Conservation (phyloP, 2,113 vertebrate genomes). For the Candoia aspera region DNA sequence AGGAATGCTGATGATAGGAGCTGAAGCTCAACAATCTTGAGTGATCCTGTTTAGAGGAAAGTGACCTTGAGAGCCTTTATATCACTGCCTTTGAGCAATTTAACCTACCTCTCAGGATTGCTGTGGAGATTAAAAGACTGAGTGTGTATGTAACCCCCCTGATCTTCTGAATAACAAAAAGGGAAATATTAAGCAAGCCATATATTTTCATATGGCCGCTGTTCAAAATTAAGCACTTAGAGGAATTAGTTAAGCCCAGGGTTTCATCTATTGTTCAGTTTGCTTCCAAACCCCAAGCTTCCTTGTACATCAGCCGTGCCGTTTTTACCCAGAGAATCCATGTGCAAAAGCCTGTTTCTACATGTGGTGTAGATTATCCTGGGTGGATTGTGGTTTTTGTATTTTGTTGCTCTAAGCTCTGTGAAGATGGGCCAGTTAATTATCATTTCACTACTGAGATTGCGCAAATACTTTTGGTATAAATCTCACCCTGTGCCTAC, state of each 20-base stretch:
- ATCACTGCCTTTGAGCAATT: background rate
- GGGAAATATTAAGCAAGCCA: background rate
- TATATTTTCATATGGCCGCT: background rate
- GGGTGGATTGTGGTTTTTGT: background rate
- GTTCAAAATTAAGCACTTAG: background rate
- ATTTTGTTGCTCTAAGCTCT: slow-evolving; percentile 6
- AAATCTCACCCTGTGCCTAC: slow-evolving; percentile 12
- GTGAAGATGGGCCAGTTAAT: slow-evolving; percentile 14
- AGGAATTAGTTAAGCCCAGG: background rate
- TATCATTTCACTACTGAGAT: slow-evolving; percentile 4
- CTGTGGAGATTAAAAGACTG: background rate
- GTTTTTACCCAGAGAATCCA: background rate
- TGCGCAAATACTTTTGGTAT: background rate
- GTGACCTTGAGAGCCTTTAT: background rate
- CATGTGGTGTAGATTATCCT: background rate
- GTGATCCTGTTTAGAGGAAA: background rate
- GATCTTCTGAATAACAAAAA: background rate
- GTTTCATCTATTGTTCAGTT: background rate
- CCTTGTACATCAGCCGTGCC: background rate
- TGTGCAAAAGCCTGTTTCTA: slow-evolving; percentile 14
- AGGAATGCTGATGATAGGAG: background rate
- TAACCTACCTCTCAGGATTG: background rate
- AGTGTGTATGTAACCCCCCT: background rate
- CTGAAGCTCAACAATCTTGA: background rate
- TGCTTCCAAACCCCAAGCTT: background rate